A percentile compares a stretch with the other conserved stretches of the same genome.
Evolutionary conservation across 2,888 invertebrate genomes (phyloP).

Genomic region (Hyposoter didymator): DNA sequence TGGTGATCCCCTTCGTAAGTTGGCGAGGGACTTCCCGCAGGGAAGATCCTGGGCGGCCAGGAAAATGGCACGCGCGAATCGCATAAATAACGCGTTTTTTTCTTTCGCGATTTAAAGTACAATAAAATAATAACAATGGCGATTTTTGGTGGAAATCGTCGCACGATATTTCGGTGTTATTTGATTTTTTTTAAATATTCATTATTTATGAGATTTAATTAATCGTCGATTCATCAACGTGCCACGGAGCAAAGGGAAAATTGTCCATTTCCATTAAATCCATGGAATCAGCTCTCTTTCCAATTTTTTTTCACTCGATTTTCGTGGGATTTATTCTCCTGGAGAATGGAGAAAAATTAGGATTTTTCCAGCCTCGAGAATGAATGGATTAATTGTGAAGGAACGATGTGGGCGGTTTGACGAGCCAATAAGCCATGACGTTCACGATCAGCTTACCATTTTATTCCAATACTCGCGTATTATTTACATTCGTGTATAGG

Average conservation of each 20-base stretch:
- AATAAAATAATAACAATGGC: not conserved
- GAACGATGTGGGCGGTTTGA: conserved; percentile 81
- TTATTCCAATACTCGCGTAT: conserved; percentile 45
- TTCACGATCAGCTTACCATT: conserved; percentile 81
- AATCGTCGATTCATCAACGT: not conserved
- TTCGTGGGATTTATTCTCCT: conserved; percentile 47
- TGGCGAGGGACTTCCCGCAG: conserved; percentile 74
- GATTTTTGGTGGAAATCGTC: not conserved
- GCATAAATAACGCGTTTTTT: conserved; percentile 74
- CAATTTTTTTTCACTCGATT: not conserved
- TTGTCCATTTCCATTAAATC: not conserved
- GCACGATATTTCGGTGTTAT: too few species aligned
- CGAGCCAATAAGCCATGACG: conserved; percentile 81
- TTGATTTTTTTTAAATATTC: too few species aligned
- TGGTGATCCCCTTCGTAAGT: conserved; percentile 30
- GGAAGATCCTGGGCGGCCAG: conserved; percentile 76
- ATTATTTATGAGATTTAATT: not conserved
- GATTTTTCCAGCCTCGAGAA: conserved; percentile 65
- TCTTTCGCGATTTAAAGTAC: not conserved
- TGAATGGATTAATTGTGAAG: conserved; percentile 74
- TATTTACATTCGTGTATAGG: conserved; percentile 24
- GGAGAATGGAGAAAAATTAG: conserved; percentile 28
- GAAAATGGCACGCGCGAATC: conserved; percentile 76
- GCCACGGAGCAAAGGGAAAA: not conserved
- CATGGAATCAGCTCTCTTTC: not conserved